Evolutionary conservation across 2,888 invertebrate species (phyloP), one percentile per base, ranked within the genome.

Genomic region (Perdita meconis): DNA sequence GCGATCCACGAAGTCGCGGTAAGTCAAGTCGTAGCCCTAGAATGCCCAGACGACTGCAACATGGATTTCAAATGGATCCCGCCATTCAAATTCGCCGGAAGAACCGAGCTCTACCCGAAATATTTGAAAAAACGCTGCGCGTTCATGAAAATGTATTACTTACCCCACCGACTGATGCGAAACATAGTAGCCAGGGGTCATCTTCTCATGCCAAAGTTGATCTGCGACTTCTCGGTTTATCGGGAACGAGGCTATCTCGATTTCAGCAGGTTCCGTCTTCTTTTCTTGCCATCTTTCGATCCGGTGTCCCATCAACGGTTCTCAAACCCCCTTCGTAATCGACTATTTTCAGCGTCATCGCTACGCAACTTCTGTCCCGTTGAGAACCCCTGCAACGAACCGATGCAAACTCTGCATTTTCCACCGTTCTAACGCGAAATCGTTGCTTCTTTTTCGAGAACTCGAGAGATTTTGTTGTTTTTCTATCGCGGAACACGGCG

Each of bases 111-210:
- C 81, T 95, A 95, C 85, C 87, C 92, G 0, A 93, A 92, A 78
- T 96, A 94, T 93, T 69, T 95, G 10, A 93, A 91, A 78, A 94
- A 93, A 87, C 93, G 95, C 47, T 93, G 94, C 50, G 93, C 93
- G 82, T 87, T 96, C 0, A 91, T 93, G 84, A 93, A 93, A 40
- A 94, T 93, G 50, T 94, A 96, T 42, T 93, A 95, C 61, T 92
- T 96, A 6, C 92, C 95, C 13, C 95, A 95, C 87, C 94, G 94
- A 10, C 94, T 96, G 56, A 94, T 96, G 73, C 93, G 95, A 71
- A 94, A 93, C 77, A 93, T 95, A n/a, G 88, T 95, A 8, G 92
- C 93, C 74, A 94, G 93, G 50, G 93, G 95, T 0, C 93, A 93
- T 56, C 92, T 89, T 68, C 91, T 91, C 2, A 93, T 95, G 82